Base-by-base conservation (phyloP, 1,140 invertebrate species). In the Heterodera carotae region DNA sequence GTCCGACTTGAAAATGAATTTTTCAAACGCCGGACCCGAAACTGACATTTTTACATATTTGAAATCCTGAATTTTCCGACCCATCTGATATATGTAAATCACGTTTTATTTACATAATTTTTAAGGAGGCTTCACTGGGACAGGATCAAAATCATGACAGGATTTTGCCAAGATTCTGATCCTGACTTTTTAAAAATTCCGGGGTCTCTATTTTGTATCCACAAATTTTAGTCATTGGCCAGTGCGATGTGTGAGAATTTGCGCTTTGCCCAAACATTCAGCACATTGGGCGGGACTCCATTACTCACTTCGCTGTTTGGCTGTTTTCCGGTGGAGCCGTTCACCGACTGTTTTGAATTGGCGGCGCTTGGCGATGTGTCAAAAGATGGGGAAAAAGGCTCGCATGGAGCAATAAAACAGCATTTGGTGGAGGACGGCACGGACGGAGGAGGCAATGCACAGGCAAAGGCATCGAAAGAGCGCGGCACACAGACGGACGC, bases 321-420 rank as follows among this genome's bases (percentile, higher is more conserved):
- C 25, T 86, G 86, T 68, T 86, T 86, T 48, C 87, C 85, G 12
- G 86, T 88, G 36, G 86, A 88, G 64, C 85, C 85, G 29, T 86
- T 86, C 31, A 60, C 80, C 15, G 83, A 6, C 15, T 81, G 3
- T 2, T 68, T 68, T 6, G n/a, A 31, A 60, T 29, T 56, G 39
- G 39, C 62, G n/a, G n/a, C 71, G 27, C 22, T 34, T 27, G n/a
- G 56, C 22, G 48, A 15, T 22, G 12, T 7, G 18, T 8, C 48
- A 7, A 74, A 74, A 15, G 56, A n/a, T 64, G 27, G n/a, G 18
- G 4, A 73, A 60, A 22, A 39, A 2, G 68, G 53, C 39, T 18
- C 39, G 7, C 7, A 12, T 3, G 48, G 56, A 15, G 15, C 33
- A 6, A 62, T 12, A 36, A 31, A n/a, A n/a, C n/a, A n/a, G n/a